Conservation (phyloP, 2,113 vertebrate species). For the Phoxinus phoxinus region DNA sequence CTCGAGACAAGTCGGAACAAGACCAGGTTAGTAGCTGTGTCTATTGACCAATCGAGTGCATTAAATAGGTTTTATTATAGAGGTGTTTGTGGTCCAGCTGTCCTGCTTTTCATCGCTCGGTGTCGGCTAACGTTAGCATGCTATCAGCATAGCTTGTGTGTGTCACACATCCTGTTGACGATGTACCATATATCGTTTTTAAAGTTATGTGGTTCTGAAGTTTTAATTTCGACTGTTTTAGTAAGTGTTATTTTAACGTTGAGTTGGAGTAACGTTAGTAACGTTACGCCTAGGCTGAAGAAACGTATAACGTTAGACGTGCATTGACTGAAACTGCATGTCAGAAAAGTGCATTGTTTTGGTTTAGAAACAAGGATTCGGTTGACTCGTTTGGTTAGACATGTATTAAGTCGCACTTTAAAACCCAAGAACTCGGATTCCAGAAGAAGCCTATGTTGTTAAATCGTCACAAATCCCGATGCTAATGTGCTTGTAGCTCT, state of each 20-base stretch:
- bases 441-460: not conserved
- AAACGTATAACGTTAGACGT: not conserved
- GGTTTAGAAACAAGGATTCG: not conserved
- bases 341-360: not conserved
- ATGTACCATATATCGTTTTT: not conserved
- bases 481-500: conserved; percentile 21
- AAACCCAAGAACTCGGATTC: not conserved
- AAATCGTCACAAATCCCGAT: not conserved
- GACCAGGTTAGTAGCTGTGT: conserved; percentile 78
- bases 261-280: not conserved
- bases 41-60: not conserved
- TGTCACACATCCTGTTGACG: not conserved
- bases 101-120: conserved; percentile 22
- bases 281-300: not conserved
- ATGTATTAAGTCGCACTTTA: not conserved
- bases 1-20: conserved; percentile 83
- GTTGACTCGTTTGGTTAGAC: not conserved
- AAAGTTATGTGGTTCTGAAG: not conserved
- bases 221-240: not conserved
- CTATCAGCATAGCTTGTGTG: conserved; percentile 17
- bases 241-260: not conserved
- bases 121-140: conserved; percentile 35
- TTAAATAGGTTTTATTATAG: not conserved
- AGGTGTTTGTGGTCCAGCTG: conserved; percentile 1
- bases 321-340: not conserved